Conservation (phyloP, 2,113 vertebrate genomes). For the Prionailurus viverrinus region DNA sequence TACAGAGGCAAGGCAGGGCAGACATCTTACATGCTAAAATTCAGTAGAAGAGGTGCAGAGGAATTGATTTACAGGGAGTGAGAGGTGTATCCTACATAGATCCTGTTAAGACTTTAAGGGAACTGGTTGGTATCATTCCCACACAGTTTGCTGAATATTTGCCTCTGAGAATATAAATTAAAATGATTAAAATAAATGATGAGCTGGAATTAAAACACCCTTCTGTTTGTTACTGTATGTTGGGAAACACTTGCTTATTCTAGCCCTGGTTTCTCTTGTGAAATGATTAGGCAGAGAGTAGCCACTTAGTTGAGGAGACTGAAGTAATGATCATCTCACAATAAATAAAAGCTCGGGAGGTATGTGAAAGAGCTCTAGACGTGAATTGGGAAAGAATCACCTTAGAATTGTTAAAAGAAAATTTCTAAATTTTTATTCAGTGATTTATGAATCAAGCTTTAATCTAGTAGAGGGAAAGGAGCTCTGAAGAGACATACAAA, state of each 20-base stretch:
- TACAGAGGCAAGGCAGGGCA: neutral
- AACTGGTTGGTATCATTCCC: neutral
- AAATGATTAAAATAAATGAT: conserved; percentile 32
- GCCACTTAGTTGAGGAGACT: rapidly evolving
- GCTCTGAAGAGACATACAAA: neutral
- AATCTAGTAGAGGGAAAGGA: neutral
- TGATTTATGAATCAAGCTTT: neutral
- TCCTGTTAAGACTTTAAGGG: neutral
- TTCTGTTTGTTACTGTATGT: neutral
- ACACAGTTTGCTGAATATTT: neutral
- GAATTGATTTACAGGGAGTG: neutral
- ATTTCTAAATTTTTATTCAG: neutral
- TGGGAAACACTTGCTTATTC: neutral
- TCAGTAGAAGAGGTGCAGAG: neutral
- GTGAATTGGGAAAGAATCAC: neutral
- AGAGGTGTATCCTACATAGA: neutral
- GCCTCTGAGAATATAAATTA: neutral
- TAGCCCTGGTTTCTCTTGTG: rapidly evolving
- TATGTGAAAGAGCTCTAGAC: neutral
- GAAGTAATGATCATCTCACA: neutral
- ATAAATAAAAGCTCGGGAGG: neutral
- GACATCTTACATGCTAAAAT: neutral
- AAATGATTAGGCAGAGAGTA: neutral
- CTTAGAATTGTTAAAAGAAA: neutral
- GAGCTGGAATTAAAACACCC: neutral